Conservation (phyloP, 2,888 invertebrate genomes). For the Nomada ferruginata region DNA sequence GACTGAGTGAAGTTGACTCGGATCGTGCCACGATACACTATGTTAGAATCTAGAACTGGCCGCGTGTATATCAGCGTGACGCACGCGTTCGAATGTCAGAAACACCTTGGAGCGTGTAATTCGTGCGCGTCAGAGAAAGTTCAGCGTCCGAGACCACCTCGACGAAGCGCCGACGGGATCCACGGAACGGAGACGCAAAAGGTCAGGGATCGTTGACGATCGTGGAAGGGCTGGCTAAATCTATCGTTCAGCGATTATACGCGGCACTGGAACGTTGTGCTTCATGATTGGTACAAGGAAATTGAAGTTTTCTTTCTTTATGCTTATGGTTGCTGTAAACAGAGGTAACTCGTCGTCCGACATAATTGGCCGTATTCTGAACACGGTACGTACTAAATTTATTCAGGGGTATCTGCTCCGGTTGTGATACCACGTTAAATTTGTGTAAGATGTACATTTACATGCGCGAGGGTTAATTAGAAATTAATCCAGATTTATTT, state of each 20-base stretch:
- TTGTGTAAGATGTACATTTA: too few relatives aligned
- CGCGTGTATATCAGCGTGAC: constrained; percentile 44
- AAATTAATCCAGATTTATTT: too few relatives aligned
- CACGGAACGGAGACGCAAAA: constrained; percentile 53
- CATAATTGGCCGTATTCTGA: too few relatives aligned
- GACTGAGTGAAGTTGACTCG: background rate
- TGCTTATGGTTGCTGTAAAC: too few relatives aligned
- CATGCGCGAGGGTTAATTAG: too few relatives aligned
- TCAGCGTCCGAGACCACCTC: constrained; percentile 51
- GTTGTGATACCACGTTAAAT: too few relatives aligned
- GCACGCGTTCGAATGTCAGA: constrained; percentile 62
- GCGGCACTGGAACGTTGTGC: background rate
- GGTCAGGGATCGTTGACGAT: constrained; percentile 58
- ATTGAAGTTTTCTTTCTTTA: background rate
- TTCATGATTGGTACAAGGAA: background rate
- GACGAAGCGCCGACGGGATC: constrained; percentile 40
- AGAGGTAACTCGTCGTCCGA: too few relatives aligned
- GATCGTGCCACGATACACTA: constrained; percentile 30
- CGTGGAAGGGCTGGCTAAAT: constrained; percentile 39
- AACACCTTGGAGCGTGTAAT: constrained; percentile 70
- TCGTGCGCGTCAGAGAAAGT: constrained; percentile 65
- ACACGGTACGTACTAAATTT: too few relatives aligned
- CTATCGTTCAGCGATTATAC: background rate
- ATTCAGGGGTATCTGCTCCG: too few relatives aligned
- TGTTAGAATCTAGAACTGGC: constrained; percentile 23